Base-by-base conservation (phyloP, 2,113 vertebrate species). In the Urocitellus parryii region DNA sequence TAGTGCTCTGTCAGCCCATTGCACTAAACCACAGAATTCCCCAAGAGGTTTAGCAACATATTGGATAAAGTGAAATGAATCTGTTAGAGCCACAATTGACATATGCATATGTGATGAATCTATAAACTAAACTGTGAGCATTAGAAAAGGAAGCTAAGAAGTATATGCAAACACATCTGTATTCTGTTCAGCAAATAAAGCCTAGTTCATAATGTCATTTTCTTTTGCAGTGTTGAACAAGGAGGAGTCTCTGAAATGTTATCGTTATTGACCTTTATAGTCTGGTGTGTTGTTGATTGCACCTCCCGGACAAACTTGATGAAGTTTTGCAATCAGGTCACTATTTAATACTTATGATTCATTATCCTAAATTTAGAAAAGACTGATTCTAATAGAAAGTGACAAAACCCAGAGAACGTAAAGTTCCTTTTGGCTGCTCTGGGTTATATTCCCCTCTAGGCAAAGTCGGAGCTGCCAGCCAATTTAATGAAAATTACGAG, bases 1-100 rank as follows among this genome's bases (percentile, higher is more conserved):
- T 90, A 91, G 56, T 94, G 96, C 67, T 94, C 95, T 98, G 96
- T 98, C 97, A 98, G 97, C 56, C 2, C 16, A 93, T 95, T 37
- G 24, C 85, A 97, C 32, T 88, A 94, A 96, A 68, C 42, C 73
- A 58, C 34, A 13, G 97, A 97, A 98, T 97, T 63, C 94, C 95
- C 87, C 85, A 88, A 97, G 95, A 97, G 79, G 65, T 48, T 97
- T 91, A 97, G 96, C 65, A 82, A 94, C 0, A 0, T 74, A 91
- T 32, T 34, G 95, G 88, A 97, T 97, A 96, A 98, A 73, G 81
- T 91, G 84, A 98, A 96, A 97, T 96, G 96, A 98, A 98, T 97
- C 95, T 97, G 95, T 97, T 70, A 92, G 96, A 95, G 88, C 4
- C 74, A 39, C 92, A 98, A 95, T 2, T 97, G 79, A 97, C 90